Percentiles rank a stretch among this genome's conserved stretches.
Evolutionary conservation across 2,888 invertebrate species (phyloP).

Genomic region (Leucania comma): DNA sequence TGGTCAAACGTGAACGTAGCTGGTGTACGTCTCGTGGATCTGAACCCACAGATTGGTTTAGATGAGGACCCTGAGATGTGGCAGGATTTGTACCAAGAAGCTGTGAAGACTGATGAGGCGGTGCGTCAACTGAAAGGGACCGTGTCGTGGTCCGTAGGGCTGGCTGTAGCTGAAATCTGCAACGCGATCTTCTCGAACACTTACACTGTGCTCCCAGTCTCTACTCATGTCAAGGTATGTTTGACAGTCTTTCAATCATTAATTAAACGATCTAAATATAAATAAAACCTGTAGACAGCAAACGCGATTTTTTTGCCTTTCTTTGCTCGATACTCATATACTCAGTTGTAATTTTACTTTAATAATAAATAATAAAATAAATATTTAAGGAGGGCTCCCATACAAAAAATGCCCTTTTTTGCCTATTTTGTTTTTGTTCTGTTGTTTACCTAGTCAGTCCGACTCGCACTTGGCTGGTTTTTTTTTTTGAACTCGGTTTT

Average conservation of each 20-base stretch:
- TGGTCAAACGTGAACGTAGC: slow-evolving; percentile 94
- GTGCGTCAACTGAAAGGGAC: slow-evolving; percentile 79
- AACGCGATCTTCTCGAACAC: slow-evolving; percentile 89
- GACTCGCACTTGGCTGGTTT: too few relatives aligned
- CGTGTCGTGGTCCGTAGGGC: slow-evolving; percentile 95
- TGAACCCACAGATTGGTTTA: slow-evolving; percentile 93
- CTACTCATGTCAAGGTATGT: slow-evolving; percentile 55
- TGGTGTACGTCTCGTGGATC: slow-evolving; percentile 89
- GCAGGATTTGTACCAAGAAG: slow-evolving; percentile 81
- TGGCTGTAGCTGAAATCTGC: slow-evolving; percentile 92
- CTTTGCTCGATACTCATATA: too few relatives aligned
- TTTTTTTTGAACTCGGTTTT: not conserved
- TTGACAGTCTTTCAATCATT: not conserved
- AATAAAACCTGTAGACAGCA: not conserved
- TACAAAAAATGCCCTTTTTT: too few relatives aligned
- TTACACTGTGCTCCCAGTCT: slow-evolving; percentile 50
- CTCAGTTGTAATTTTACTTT: too few relatives aligned
- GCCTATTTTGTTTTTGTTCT: too few relatives aligned
- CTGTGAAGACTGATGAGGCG: slow-evolving; percentile 41
- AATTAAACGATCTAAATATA: not conserved
- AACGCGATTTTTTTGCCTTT: too few relatives aligned
- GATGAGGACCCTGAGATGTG: slow-evolving; percentile 93
- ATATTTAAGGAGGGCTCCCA: too few relatives aligned
- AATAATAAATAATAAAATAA: too few relatives aligned
- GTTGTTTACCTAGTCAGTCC: too few relatives aligned